Conservation (phyloP, 2,888 invertebrate genomes). For the Camponotus fellah region DNA sequence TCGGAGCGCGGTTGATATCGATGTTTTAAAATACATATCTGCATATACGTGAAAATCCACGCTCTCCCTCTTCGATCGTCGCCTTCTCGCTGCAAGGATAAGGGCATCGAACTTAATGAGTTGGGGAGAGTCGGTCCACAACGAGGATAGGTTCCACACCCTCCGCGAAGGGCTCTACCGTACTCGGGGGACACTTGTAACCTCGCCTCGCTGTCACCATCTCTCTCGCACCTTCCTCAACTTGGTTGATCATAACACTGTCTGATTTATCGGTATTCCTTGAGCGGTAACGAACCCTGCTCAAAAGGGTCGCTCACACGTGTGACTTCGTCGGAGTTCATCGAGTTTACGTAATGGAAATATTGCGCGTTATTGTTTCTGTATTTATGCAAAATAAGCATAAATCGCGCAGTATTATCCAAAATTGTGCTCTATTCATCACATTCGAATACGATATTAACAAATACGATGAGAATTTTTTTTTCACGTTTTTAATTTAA, state of each 20-base stretch:
- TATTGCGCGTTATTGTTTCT: conserved; percentile 2
- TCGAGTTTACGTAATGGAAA: conserved; percentile 33
- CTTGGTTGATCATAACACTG: conserved; percentile 75
- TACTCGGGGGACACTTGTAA: conserved; percentile 82
- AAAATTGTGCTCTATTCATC: conserved; percentile 10
- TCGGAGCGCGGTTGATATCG: conserved; percentile 81
- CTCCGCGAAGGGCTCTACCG: conserved; percentile 70
- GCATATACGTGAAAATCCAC: conserved; percentile 76
- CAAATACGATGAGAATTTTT: not conserved
- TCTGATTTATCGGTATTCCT: conserved; percentile 88
- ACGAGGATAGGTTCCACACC: conserved; percentile 72
- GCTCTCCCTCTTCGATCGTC: conserved; percentile 60
- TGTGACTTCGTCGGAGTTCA: conserved; percentile 33
- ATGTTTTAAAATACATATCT: conserved; percentile 84
- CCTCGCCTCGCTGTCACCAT: conserved; percentile 69
- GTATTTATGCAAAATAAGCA: conserved; percentile 2
- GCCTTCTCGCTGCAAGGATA: conserved; percentile 74
- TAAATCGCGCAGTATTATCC: not conserved
- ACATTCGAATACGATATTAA: not conserved
- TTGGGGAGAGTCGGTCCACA: conserved; percentile 79
- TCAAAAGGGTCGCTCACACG: conserved; percentile 54
- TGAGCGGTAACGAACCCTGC: conserved; percentile 79
- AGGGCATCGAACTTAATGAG: conserved; percentile 84
- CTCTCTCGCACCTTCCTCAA: conserved; percentile 60
- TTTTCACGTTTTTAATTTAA: not conserved